Base-by-base conservation (phyloP, 1,140 invertebrate genomes). In the Euwallacea similis region DNA sequence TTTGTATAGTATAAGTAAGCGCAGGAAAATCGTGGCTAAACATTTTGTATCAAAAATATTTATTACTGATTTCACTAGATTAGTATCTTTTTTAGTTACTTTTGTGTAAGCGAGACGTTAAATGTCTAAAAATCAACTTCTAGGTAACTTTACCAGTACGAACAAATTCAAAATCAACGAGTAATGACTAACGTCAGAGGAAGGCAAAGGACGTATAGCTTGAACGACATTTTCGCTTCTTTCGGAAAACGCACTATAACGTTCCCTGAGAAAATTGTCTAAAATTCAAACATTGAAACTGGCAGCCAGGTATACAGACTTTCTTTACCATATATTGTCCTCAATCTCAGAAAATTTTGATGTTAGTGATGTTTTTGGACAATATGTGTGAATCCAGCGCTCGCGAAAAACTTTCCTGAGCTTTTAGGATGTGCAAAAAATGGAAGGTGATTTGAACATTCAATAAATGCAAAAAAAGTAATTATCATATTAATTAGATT, bases 201-300 rank as follows among this genome's bases (percentile, higher is more conserved):
- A 81, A 84, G 98, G 11, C 96, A 98, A 81, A 85, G 98, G n/a
- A 99, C 98, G 0, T 96, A 98, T 81, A 95, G 91, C 71, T 85
- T 99, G 47, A 99, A 99, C 85, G 95, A 98, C 74, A 97, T 97
- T 0, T 99, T 99, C 83, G 89, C 93, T 0, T 89, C 92, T 44
- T 84, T 99, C 0, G 84, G 97, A 42, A 92, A 95, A 80, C 97
- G 97, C 74, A 98, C 99, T 74, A 98, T 98, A 0, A 98, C 97
- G 0, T 81, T 99, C 98, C 0, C 98, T 95, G 66, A 98, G 99
- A 81, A 99, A 99, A 83, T 85, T 99, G 8, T 96, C 93, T 74
- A 99, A 99, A 84, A 99, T 99, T 47, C 97, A 99, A 83, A 99
- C 98, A 0, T 84, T 99, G 0, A 96, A 96, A 79, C 83, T 99